A percentile compares a stretch with the other conserved stretches of the same genome.
These are phyloP conservation scores for Tyrophagus putrescentiae DNA, from an alignment of 1,140 invertebrate genomes.

Conservation along the genomic window DNA sequence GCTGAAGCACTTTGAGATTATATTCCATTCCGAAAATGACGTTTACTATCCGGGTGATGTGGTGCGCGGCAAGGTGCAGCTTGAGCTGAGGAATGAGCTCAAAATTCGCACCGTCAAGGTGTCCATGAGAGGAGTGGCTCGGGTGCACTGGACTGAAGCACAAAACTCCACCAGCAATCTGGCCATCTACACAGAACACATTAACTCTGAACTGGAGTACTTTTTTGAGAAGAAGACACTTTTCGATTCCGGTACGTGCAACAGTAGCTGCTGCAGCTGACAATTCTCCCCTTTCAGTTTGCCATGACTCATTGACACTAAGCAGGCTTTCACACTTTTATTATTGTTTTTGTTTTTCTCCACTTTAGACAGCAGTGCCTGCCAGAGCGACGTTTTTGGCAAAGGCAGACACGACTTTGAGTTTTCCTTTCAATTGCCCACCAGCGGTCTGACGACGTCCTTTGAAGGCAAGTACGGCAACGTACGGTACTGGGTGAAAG, in stretches of 20 bases:
- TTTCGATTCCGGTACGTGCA: constrained; percentile 35
- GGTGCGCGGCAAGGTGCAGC: constrained; percentile 36
- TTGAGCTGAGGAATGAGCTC: constrained; percentile 38
- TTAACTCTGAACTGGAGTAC: constrained; percentile 39
- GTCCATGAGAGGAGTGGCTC: constrained; percentile 38
- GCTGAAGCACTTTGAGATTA: constrained; percentile 38
- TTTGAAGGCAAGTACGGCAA: constrained; percentile 42
- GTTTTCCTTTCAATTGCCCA: constrained; percentile 40
- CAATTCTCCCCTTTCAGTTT: not conserved
- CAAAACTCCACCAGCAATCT: constrained; percentile 37
- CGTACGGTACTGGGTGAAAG: constrained; percentile 42
- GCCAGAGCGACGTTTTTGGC: constrained; percentile 33
- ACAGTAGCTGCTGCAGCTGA: not conserved
- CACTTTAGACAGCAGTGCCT: constrained; percentile 28
- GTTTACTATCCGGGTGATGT: constrained; percentile 38
- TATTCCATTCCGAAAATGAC: constrained; percentile 34
- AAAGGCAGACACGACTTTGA: constrained; percentile 37
- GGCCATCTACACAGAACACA: constrained; percentile 40
- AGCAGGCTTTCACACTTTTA: too few relatives aligned
- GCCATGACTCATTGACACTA: too few relatives aligned
- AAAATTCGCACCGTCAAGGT: constrained; percentile 37
- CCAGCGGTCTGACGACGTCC: constrained; percentile 36
- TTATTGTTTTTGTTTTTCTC: too few relatives aligned
- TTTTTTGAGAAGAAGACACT: constrained; percentile 38
- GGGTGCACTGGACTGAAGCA: constrained; percentile 41